A percentile compares a stretch with the other conserved stretches of the same genome.
These are phyloP conservation scores for Geodia barretti DNA, from an alignment of 37 sponge, comb jelly and placozoan genomes.

Conservation along the genomic window DNA sequence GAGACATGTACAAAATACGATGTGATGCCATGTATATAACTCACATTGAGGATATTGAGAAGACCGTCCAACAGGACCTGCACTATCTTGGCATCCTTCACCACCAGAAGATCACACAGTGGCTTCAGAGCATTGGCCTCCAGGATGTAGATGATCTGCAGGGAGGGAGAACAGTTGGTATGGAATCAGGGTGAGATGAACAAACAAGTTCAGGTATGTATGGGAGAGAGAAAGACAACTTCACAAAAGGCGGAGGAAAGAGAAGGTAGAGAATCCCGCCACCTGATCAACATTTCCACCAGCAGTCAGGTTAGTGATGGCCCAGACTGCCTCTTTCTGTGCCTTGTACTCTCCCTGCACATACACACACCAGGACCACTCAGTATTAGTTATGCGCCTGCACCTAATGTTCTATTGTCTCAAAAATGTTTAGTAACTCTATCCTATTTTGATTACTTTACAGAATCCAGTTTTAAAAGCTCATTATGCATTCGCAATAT, in stretches of 20 bases:
- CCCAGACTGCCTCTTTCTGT: constrained; percentile 98
- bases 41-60: constrained; percentile 79
- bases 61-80: constrained; percentile 77
- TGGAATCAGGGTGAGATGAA: neutral
- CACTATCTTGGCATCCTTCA: constrained; percentile 85
- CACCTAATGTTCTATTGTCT: too few relatives aligned
- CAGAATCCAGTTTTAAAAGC: too few relatives aligned
- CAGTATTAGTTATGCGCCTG: too few relatives aligned
- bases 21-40: neutral
- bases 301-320: constrained; percentile 95
- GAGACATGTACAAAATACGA: too few relatives aligned
- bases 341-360: constrained; percentile 89
- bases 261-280: neutral
- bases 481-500: too few relatives aligned
- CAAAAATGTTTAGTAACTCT: too few relatives aligned
- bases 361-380: neutral
- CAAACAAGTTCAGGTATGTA: neutral
- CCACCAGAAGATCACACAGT: constrained; percentile 84
- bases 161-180: neutral
- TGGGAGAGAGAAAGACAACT: neutral
- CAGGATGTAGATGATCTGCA: constrained; percentile 43
- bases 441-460: too few relatives aligned
- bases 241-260: neutral
- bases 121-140: constrained; percentile 78
- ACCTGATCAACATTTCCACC: constrained; percentile 89